These are phyloP conservation scores for Malaclemys terrapin DNA, from an alignment of 2,113 vertebrate genomes.

Conservation along the genomic window DNA sequence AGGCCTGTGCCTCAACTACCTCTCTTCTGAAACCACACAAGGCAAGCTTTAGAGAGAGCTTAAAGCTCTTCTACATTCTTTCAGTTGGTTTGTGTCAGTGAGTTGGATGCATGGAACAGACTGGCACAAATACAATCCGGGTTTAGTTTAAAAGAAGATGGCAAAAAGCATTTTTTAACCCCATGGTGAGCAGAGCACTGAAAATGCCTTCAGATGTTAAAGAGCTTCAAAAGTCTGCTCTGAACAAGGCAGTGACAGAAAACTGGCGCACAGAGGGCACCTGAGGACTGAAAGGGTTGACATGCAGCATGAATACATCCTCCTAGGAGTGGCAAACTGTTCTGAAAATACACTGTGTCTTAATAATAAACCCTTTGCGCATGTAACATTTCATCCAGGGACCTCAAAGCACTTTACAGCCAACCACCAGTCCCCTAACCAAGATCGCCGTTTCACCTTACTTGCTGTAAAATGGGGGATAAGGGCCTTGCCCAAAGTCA, in stretches of 20 bases:
- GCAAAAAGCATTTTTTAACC: neutral
- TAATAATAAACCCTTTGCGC: neutral
- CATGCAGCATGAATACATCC: neutral
- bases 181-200: accelerated
- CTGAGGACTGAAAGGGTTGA: accelerated
- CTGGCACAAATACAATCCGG: accelerated
- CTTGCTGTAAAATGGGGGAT: neutral
- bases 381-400: accelerated
- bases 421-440: neutral
- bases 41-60: neutral
- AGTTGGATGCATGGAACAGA: neutral
- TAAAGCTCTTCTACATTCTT: neutral
- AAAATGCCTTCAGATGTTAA: neutral
- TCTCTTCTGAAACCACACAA: neutral
- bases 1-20: neutral
- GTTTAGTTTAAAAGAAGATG: neutral
- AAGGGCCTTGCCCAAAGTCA: accelerated
- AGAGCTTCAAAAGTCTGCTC: neutral
- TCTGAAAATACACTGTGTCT: accelerated
- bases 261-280: neutral
- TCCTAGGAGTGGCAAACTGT: neutral
- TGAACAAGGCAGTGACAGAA: neutral
- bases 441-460: accelerated
- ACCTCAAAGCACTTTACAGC: accelerated
- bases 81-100: neutral